These are phyloP conservation scores for Ciconia boyciana DNA, from an alignment of 2,113 vertebrate genomes.

Conservation along the genomic window DNA sequence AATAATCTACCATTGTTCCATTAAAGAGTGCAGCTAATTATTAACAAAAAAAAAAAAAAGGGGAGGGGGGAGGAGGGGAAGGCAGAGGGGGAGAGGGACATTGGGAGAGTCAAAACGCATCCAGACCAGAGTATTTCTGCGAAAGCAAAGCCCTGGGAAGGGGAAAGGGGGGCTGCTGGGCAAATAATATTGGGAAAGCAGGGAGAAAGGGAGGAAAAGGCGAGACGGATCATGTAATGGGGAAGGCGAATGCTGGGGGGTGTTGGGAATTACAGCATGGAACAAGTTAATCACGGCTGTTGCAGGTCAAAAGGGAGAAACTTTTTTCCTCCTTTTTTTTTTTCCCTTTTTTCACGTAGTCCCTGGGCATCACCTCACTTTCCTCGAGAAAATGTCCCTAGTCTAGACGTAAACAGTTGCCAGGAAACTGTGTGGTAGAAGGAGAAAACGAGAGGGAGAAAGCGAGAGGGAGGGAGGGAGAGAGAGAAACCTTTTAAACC, in stretches of 20 bases:
- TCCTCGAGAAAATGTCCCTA: constrained; percentile 2
- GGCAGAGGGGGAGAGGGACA: too few relatives aligned
- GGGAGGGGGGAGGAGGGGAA: rapidly evolving
- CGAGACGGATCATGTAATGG: background rate
- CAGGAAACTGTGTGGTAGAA: constrained; percentile 62
- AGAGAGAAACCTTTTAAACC: constrained; percentile 35
- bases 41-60: constrained; percentile 6
- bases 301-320: background rate
- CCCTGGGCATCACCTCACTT: constrained; percentile 30
- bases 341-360: background rate
- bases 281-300: constrained; percentile 6
- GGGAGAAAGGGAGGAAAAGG: background rate
- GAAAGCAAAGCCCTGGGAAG: background rate
- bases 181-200: background rate
- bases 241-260: background rate
- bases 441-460: constrained; percentile 39
- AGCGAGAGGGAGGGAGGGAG: constrained; percentile 14
- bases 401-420: constrained; percentile 58
- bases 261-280: background rate
- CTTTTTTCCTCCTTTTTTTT: background rate
- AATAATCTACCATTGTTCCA: constrained; percentile 42
- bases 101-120: background rate
- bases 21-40: constrained; percentile 60
- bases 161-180: background rate
- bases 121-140: background rate